phyloP scores from a whole-genome alignment of 2,113 vertebrate genomes.

The Paramormyrops kingsleyae region DNA sequence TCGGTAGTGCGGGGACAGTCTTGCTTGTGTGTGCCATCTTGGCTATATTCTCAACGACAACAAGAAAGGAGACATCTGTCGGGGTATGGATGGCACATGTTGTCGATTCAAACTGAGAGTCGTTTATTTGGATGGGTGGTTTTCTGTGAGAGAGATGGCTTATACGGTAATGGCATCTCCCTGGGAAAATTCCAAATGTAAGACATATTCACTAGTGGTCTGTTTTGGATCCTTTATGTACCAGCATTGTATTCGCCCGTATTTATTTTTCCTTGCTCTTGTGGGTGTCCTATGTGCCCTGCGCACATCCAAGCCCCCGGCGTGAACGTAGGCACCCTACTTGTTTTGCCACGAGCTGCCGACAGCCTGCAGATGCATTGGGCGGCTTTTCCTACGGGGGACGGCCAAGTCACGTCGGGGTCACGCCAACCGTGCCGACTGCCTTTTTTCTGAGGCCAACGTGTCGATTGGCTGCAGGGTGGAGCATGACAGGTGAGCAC shows the following conservation, averaged over 20 bases:
- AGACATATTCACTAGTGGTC: neutral
- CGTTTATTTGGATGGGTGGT: neutral
- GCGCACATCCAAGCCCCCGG: neutral
- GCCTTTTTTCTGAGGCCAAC: neutral
- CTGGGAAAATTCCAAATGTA: neutral
- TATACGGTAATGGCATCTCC: neutral
- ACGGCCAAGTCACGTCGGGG: neutral
- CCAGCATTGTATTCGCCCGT: neutral
- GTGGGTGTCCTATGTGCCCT: neutral
- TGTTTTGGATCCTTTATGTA: neutral
- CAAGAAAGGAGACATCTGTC: neutral
- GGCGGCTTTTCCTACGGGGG: neutral
- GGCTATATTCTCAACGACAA: neutral
- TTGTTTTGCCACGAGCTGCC: neutral
- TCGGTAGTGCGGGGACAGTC: neutral
- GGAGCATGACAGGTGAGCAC: neutral
- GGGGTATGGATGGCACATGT: neutral
- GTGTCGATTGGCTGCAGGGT: neutral
- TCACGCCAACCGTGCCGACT: neutral
- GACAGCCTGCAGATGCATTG: neutral
- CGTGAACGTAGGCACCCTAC: neutral
- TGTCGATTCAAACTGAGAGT: neutral
- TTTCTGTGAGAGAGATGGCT: neutral
- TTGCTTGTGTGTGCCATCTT: neutral
- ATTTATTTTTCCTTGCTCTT: neutral